A percentile compares a stretch with the other conserved stretches of the same genome.
These are phyloP conservation scores for Herpailurus yagouaroundi DNA, from an alignment of 2,113 vertebrate genomes.

Conservation along the genomic window DNA sequence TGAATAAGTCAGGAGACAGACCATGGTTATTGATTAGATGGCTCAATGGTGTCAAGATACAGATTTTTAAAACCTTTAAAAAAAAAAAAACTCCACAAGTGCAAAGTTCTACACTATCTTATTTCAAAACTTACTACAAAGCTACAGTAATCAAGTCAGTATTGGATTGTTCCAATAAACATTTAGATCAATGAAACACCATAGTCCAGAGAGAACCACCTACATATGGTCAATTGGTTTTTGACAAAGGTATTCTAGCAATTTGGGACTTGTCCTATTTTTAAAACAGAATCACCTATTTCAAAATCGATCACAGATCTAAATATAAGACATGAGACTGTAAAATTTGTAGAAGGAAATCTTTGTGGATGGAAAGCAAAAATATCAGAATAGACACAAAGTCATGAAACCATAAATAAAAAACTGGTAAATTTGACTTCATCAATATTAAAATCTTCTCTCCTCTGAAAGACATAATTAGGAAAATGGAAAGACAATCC, in stretches of 20 bases:
- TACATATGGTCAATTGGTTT: background rate
- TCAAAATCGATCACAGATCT: background rate
- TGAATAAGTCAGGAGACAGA: background rate
- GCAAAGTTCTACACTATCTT: background rate
- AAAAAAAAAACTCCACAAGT: background rate
- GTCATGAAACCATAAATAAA: background rate
- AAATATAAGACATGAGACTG: background rate
- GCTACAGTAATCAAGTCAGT: background rate
- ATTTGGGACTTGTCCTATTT: background rate
- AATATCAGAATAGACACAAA: background rate
- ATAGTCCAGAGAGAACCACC: background rate
- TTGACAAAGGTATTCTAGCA: background rate
- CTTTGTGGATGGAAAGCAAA: background rate
- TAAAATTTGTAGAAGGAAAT: background rate
- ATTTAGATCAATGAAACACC: background rate
- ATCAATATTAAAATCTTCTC: background rate
- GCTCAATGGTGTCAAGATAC: background rate
- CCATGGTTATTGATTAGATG: background rate
- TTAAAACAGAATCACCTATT: background rate
- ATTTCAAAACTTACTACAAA: background rate
- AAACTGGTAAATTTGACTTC: background rate
- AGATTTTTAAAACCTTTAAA: background rate
- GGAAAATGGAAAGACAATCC: background rate
- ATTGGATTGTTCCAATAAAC: background rate
- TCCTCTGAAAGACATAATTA: background rate